Evolutionary conservation across 2,888 invertebrate species (phyloP).

Genomic region (Amphimallon solstitiale): DNA sequence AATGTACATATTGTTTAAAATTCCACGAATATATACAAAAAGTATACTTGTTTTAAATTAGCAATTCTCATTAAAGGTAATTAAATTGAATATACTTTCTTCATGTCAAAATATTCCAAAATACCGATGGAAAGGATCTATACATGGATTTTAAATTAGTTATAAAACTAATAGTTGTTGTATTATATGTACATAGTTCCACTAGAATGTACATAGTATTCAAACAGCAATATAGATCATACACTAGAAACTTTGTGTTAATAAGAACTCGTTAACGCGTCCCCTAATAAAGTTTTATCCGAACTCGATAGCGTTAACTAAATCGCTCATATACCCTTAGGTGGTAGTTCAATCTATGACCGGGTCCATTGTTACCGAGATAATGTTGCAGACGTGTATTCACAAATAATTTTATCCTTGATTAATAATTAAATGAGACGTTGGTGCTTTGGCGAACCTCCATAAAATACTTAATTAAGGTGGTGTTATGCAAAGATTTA

Average conservation of each 20-base stretch:
- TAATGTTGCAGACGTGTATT: constrained; percentile 6
- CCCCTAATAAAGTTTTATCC: constrained; percentile 24
- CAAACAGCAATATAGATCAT: neutral
- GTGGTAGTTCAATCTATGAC: constrained; percentile 16
- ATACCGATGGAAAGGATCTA: too few species aligned
- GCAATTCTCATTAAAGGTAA: too few species aligned
- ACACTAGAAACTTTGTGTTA: constrained; percentile 8
- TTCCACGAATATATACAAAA: too few species aligned
- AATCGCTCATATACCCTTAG: neutral
- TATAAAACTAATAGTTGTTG: neutral
- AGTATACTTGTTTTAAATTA: too few species aligned
- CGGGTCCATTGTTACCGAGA: constrained; percentile 13
- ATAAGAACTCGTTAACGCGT: constrained; percentile 12
- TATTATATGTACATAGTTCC: neutral
- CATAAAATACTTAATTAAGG: constrained; percentile 24
- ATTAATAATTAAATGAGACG: constrained; percentile 19
- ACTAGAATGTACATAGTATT: neutral
- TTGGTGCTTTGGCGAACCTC: neutral
- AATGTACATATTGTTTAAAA: too few species aligned
- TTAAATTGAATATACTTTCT: too few species aligned
- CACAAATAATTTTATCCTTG: constrained; percentile 15
- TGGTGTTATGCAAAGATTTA: constrained; percentile 4
- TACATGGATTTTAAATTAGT: too few species aligned
- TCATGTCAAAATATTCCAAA: too few species aligned
- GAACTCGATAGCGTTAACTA: constrained; percentile 13